phyloP scores from a whole-genome alignment of 1,140 invertebrate species.

The Bilobella aurantiaca region DNA sequence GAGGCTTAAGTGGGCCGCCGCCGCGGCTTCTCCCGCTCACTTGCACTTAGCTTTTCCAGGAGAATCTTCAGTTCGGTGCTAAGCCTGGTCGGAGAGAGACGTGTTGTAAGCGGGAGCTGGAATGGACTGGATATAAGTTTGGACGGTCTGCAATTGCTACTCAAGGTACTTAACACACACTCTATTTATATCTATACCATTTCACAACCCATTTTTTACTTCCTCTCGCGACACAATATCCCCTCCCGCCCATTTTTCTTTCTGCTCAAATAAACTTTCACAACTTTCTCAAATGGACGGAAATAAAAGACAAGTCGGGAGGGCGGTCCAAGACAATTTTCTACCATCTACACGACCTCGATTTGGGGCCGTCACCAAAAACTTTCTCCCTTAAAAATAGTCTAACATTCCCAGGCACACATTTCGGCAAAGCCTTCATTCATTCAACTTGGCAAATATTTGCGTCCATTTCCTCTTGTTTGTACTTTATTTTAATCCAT shows the following conservation, averaged over 20 bases:
- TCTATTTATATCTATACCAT: background rate
- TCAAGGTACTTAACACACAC: background rate
- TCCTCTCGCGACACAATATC: background rate
- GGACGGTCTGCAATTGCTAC: background rate
- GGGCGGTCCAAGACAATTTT: background rate
- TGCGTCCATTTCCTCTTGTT: no score
- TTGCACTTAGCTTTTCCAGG: background rate
- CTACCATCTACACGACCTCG: no score
- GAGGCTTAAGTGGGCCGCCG: no score
- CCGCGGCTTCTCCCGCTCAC: no score
- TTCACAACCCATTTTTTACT: background rate
- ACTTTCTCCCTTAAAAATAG: no score
- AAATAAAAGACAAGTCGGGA: background rate
- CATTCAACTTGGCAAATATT: no score
- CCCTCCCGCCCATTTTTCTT: no score
- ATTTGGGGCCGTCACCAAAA: no score
- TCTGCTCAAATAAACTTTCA: constrained; percentile 3
- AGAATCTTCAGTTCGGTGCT: background rate
- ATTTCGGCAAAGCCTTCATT: no score
- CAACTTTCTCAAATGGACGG: background rate
- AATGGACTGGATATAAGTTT: background rate
- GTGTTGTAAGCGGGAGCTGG: background rate
- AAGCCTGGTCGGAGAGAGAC: background rate
- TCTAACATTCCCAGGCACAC: no score
- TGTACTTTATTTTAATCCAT: no score